These are phyloP conservation scores for Helicoverpa assulta DNA, from an alignment of 2,888 invertebrate species.

Conservation along the genomic window DNA sequence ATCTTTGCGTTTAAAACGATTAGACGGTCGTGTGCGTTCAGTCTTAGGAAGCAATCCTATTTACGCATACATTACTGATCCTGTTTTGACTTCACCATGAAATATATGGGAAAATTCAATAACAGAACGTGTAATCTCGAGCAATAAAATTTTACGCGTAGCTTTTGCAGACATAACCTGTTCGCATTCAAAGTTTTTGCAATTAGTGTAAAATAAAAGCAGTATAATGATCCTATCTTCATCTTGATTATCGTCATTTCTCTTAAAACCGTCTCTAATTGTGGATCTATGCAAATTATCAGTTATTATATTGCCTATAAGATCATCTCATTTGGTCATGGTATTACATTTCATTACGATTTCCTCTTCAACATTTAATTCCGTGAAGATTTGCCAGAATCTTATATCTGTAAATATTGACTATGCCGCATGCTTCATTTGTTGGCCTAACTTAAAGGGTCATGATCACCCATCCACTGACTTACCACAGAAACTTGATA, in stretches of 20 bases:
- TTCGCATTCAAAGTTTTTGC: constrained; percentile 27
- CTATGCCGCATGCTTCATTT: no score
- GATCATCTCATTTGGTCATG: neutral
- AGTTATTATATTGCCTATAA: constrained; percentile 9
- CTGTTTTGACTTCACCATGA: constrained; percentile 1
- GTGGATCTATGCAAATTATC: constrained; percentile 27
- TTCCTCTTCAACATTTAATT: no score
- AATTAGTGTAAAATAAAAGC: neutral
- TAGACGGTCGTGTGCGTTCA: constrained; percentile 18
- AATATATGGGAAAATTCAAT: constrained; percentile 12
- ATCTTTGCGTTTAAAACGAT: constrained; percentile 21
- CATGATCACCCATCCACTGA: no score
- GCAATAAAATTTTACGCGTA: constrained; percentile 36
- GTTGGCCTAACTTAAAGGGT: no score
- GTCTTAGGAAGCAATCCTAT: constrained; percentile 22
- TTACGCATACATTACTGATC: constrained; percentile 13
- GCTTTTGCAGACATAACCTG: constrained; percentile 9
- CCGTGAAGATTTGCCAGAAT: no score
- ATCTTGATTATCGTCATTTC: constrained; percentile 25
- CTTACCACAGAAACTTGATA: neutral
- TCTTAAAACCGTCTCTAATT: constrained; percentile 34
- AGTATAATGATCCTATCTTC: constrained; percentile 16
- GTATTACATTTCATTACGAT: neutral
- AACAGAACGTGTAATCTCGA: neutral
- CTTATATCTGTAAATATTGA: no score